Percentiles rank a stretch among this genome's conserved stretches.
phyloP scores from a whole-genome alignment of 1,140 invertebrate species.

The Aleiodes sp. region DNA sequence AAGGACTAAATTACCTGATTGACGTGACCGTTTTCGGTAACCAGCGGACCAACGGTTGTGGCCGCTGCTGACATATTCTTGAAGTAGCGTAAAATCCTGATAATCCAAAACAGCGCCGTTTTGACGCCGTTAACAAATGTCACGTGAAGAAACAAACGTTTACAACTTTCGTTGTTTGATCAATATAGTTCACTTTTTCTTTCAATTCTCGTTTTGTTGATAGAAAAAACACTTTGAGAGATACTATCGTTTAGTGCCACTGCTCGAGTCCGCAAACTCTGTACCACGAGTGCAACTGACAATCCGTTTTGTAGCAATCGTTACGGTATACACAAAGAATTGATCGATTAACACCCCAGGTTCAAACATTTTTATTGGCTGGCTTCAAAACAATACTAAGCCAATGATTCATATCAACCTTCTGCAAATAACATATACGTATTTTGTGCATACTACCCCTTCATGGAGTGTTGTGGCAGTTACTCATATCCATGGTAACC shows the following conservation, averaged over 20 bases:
- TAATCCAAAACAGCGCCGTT: slow-evolving; percentile 16
- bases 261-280: neutral
- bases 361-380: slow-evolving; percentile 10
- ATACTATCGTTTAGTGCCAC: neutral
- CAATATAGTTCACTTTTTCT: neutral
- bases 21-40: slow-evolving; percentile 33
- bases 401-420: slow-evolving; percentile 15
- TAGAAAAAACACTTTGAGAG: neutral
- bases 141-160: neutral
- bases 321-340: neutral
- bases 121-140: slow-evolving; percentile 21
- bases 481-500: neutral
- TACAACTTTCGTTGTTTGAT: neutral
- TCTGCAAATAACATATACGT: neutral
- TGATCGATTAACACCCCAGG: slow-evolving; percentile 13
- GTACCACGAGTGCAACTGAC: slow-evolving; percentile 9
- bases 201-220: neutral
- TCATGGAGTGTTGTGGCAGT: neutral
- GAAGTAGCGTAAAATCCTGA: slow-evolving; percentile 28
- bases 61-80: slow-evolving; percentile 31
- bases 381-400: neutral
- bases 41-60: slow-evolving; percentile 27
- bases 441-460: neutral
- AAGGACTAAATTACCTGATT: slow-evolving; percentile 40
- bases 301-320: neutral